Conservation (phyloP, 2,113 vertebrate species). For the Nettapus auritus region DNA sequence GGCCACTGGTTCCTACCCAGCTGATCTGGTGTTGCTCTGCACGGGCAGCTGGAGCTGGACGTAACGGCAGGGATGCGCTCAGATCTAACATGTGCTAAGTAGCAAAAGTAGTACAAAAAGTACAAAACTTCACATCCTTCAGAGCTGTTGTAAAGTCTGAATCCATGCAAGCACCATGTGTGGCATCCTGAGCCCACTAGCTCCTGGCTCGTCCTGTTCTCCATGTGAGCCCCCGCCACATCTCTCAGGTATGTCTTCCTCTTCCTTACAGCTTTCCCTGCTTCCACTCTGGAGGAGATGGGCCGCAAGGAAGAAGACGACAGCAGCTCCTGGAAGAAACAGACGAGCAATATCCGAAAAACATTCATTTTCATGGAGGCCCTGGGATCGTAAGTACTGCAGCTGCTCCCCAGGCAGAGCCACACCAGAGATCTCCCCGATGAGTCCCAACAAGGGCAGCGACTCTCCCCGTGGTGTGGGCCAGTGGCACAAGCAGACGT, state of each 20-base stretch:
- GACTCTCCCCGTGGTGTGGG: fast-evolving
- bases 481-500: fast-evolving
- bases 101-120: neutral
- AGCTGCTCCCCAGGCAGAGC: neutral
- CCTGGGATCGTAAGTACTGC: slow-evolving; percentile 90
- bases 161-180: neutral
- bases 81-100: fast-evolving
- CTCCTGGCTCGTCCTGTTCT: neutral
- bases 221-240: fast-evolving
- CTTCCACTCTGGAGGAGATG: slow-evolving; percentile 83
- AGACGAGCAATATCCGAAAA: slow-evolving; percentile 88
- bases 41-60: neutral
- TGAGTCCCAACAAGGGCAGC: neutral
- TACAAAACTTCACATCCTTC: neutral
- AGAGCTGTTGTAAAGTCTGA: neutral
- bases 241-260: neutral
- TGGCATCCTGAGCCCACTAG: neutral
- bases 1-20: neutral
- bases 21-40: fast-evolving
- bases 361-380: slow-evolving; percentile 92
- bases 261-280: slow-evolving; percentile 67
- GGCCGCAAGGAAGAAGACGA: slow-evolving; percentile 84
- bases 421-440: fast-evolving
- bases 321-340: slow-evolving; percentile 90
- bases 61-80: fast-evolving